Conservation (phyloP, 2,888 invertebrate species). For the Formica aserva region DNA sequence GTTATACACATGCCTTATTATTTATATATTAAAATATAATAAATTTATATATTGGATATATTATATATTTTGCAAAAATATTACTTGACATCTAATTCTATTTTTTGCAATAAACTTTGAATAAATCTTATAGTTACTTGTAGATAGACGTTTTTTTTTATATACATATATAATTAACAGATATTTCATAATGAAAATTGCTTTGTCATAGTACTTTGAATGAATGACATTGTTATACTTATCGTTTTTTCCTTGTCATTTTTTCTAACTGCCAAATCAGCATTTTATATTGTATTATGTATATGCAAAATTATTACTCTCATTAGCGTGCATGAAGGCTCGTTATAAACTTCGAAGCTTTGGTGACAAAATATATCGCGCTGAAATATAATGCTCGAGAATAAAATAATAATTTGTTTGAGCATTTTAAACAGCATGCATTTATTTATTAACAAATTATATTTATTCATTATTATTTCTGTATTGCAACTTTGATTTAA, state of each 20-base stretch:
- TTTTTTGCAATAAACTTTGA: background rate
- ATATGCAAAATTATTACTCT: constrained; percentile 15
- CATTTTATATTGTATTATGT: background rate
- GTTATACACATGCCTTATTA: background rate
- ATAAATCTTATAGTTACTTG: background rate
- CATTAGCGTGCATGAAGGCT: background rate
- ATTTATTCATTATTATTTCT: background rate
- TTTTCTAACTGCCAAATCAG: background rate
- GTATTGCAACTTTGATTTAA: background rate
- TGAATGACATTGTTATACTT: background rate
- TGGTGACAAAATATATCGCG: background rate
- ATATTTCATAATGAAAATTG: background rate
- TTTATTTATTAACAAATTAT: constrained; percentile 9
- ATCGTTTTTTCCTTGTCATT: background rate
- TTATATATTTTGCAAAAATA: background rate
- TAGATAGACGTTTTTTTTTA: background rate
- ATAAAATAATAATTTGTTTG: background rate
- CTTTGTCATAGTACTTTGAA: background rate
- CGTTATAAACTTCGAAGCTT: constrained; percentile 23
- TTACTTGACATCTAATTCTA: background rate
- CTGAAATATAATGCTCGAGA: background rate
- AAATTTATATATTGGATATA: background rate
- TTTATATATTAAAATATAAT: constrained; percentile 9
- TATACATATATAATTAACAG: background rate
- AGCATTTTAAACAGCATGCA: background rate